phyloP scores from a whole-genome alignment of 2,888 invertebrate genomes.

The Chromoteleia sp. region DNA sequence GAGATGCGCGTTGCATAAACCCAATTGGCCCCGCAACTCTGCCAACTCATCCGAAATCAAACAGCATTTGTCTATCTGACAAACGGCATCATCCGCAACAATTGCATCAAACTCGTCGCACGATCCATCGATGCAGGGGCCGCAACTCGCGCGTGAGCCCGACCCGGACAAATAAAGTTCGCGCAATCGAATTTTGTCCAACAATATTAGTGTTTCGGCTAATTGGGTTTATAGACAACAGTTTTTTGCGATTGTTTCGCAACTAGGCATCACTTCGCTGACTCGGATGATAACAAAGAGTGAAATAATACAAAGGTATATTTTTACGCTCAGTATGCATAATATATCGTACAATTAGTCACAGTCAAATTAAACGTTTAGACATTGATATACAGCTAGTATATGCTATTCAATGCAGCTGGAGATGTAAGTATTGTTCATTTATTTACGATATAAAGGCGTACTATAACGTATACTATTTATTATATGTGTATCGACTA shows the following conservation, averaged over 20 bases:
- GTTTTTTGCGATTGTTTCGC: not conserved
- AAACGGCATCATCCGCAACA: slow-evolving; percentile 52
- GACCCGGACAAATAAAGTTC: slow-evolving; percentile 19
- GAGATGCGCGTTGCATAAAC: slow-evolving; percentile 39
- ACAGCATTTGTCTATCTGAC: slow-evolving; percentile 58
- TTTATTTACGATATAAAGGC: too few species aligned
- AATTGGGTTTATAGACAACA: slow-evolving; percentile 5
- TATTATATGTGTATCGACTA: too few species aligned
- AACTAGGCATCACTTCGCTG: too few species aligned
- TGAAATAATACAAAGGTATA: too few species aligned
- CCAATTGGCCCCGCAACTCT: slow-evolving; percentile 48
- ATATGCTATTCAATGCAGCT: too few species aligned
- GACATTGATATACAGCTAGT: too few species aligned
- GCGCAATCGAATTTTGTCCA: slow-evolving; percentile 10
- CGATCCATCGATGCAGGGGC: not conserved
- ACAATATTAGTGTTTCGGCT: slow-evolving; percentile 25
- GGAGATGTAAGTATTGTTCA: too few species aligned
- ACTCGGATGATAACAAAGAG: too few species aligned
- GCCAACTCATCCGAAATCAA: slow-evolving; percentile 59
- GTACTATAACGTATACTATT: too few species aligned
- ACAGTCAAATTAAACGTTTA: too few species aligned
- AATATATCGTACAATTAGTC: too few species aligned
- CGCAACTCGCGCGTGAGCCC: slow-evolving; percentile 3
- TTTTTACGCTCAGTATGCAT: too few species aligned
- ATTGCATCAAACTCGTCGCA: slow-evolving; percentile 51